Percentiles rank a stretch among this genome's conserved stretches.
phyloP scores from a whole-genome alignment of 2,888 invertebrate genomes.

The Falcaria lacertinaria region DNA sequence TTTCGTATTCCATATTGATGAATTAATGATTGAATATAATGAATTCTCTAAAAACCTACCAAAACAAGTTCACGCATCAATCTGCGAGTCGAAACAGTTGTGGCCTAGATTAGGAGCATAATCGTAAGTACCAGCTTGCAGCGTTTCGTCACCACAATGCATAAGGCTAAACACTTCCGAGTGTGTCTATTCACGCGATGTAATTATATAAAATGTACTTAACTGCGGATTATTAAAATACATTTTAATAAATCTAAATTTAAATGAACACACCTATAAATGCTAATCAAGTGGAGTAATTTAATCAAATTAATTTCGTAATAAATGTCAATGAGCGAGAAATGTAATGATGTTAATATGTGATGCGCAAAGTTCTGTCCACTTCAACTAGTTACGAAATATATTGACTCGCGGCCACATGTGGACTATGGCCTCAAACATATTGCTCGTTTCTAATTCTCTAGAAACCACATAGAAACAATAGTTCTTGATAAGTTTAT shows the following conservation, averaged over 20 bases:
- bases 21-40: no score
- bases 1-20: no score
- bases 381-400: neutral
- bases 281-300: neutral
- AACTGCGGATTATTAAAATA: neutral
- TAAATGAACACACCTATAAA: neutral
- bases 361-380: neutral
- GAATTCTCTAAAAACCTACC: neutral
- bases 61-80: neutral
- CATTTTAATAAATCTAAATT: neutral
- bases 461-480: no score
- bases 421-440: neutral
- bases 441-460: neutral
- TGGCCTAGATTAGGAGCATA: neutral
- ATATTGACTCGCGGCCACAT: neutral
- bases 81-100: neutral
- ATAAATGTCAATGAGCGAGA: conserved; percentile 1
- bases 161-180: neutral
- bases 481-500: no score
- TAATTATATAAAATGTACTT: neutral
- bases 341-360: conserved; percentile 2
- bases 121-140: neutral
- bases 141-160: neutral
- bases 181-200: neutral
- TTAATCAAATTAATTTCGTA: conserved; percentile 1